Base-by-base conservation (phyloP, 2,113 vertebrate genomes). In the Pungitius pungitius region DNA sequence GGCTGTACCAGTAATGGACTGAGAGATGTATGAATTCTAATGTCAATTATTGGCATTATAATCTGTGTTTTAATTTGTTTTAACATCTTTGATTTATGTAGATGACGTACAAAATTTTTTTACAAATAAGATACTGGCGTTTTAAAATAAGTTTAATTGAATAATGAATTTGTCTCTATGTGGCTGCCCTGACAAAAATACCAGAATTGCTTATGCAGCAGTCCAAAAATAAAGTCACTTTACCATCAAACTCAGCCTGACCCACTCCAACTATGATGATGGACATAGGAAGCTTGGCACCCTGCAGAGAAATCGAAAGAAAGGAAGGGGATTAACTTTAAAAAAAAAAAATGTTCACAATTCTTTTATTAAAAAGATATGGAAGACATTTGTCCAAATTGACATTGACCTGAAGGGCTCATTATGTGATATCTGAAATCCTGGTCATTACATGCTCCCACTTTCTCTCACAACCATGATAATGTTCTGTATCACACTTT, bases 211-310 rank as follows among this genome's bases (percentile, higher is more conserved):
- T 51, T 13, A 45, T 52, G 57, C 27, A 77, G 55, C 49, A 56
- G 8, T 24, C 45, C n/a, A 43, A 67, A 27, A 47, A 3, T 15
- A 24, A 52, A 60, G 10, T 68, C 43, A 61, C 15, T 17, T 0
- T 92, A 92, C 91, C 91, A 8, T 92, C 91, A 88, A 92, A 92
- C 75, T 92, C 91, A 37, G 91, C 91, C 67, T 91, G 90, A 72
- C 91, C 91, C n/a, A 92, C 91, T 80, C 91, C 91, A 3, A 92
- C 91, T 22, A 92, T 92, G 72, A 92, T 92, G 72, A 93, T 92
- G 69, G 90, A 93, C 91, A 93, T 91, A 20, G 91, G 90, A 64
- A 93, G 88, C 72, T 92, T 92, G 57, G 91, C 91, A 24, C 85
- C 91, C 91, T 92, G 86, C 26, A 54, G 60, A 86, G 13, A 61